Evolutionary conservation across 1,140 invertebrate species (phyloP).

Genomic region (Drosophila tropicalis): DNA sequence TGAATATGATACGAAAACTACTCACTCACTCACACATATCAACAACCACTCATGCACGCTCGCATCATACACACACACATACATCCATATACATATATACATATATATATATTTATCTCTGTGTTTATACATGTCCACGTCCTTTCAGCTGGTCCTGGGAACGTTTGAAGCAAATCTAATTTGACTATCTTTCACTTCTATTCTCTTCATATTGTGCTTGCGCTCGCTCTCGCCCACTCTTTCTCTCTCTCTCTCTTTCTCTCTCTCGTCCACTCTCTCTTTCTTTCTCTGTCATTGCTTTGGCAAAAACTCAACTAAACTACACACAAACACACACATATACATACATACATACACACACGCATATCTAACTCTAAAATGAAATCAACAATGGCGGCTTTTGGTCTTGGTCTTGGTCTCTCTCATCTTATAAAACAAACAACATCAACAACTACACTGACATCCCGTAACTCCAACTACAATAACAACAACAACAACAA

Average conservation of each 20-base stretch:
- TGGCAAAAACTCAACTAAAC: constrained; percentile 42
- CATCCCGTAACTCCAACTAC: constrained; percentile 47
- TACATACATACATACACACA: constrained; percentile 30
- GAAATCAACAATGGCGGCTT: constrained; percentile 27
- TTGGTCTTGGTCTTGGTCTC: background rate
- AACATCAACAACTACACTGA: constrained; percentile 50
- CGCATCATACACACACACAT: constrained; percentile 2
- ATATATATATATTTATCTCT: constrained; percentile 16
- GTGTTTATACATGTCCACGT: constrained; percentile 44
- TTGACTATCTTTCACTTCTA: constrained; percentile 71
- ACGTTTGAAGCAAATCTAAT: constrained; percentile 83
- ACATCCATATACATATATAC: background rate
- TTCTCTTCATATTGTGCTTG: constrained; percentile 44
- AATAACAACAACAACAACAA: constrained; percentile 46
- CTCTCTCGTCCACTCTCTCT: constrained; percentile 30
- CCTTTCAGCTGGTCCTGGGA: constrained; percentile 81
- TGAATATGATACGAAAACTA: constrained; percentile 53
- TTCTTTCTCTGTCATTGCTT: constrained; percentile 32
- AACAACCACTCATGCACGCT: background rate
- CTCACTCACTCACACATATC: constrained; percentile 10
- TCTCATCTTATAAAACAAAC: constrained; percentile 40
- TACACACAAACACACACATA: constrained; percentile 34
- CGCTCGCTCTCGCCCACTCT: constrained; percentile 33
- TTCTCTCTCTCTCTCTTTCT: constrained; percentile 42
- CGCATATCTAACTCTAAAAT: constrained; percentile 18